Evolutionary conservation across 2,888 invertebrate genomes (phyloP), one percentile per base, ranked within the genome.

Genomic region (Frankliniella fusca): DNA sequence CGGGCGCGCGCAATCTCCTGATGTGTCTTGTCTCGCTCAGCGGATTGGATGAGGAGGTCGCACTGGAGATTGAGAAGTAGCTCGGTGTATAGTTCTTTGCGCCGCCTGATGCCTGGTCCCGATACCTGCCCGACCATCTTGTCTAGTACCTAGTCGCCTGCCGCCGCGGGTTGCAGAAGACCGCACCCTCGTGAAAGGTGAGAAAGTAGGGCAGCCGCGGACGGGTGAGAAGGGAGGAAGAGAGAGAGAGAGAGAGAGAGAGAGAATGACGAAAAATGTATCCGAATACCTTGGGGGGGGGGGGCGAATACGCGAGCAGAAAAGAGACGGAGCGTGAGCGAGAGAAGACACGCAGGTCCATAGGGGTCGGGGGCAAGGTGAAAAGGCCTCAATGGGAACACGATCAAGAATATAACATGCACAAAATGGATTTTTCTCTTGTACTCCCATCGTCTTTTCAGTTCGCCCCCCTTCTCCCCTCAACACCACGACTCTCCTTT

Each of bases 341-440:
- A 12, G 15, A 20, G 54, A 20, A 20, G 15, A 20, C 54, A 54
- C 54, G 54, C 27, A 23, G 70, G 65, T 12, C n/a, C 50, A 15
- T 50, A 15, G 50, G 50, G 50, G 50, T 50, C 20, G 7, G n/a
- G 5, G 70, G 70, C 27, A 27, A 76, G 70, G 23, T 76, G 70
- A 76, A 76, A 76, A 76, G 70, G 27, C 23, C 70, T 23, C 3
- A 20, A 23, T 27, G 27, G 23, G 12, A 27, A 76, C 70, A 76
- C 70, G 27, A 76, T 76, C 70, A 76, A 23, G 23, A 76, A 27
- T 27, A 76, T 76, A 27, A 76, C 70, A 76, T 76, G 70, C 70
- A 76, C 27, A 27, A 76, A 76, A 76, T 76, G 70, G 70, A 76
- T 27, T 76, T 27, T 23, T 27, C 12, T 27, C 23, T 23, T 70